Evolutionary conservation across 1,140 invertebrate genomes (phyloP).

Genomic region (Meteorus sp.): DNA sequence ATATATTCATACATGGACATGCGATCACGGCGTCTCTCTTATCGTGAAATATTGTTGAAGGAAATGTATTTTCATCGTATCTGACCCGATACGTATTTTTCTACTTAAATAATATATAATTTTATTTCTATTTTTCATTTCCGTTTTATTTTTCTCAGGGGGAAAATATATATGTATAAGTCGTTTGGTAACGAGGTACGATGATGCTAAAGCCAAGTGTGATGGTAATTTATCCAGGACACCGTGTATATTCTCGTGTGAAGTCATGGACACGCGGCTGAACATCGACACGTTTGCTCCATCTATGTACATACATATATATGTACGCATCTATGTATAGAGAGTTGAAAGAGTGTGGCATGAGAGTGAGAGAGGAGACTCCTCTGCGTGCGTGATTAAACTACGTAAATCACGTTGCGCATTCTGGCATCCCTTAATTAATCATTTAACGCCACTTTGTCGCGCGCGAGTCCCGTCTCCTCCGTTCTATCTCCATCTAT

Average conservation of each 20-base stretch:
- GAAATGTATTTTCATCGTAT: too few relatives aligned
- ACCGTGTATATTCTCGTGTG: constrained; percentile 3
- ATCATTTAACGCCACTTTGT: constrained; percentile 35
- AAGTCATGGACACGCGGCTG: background rate
- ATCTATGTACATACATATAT: constrained; percentile 3
- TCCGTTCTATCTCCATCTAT: background rate
- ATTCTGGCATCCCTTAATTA: constrained; percentile 26
- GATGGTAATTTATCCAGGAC: constrained; percentile 23
- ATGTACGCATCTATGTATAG: background rate
- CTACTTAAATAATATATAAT: too few relatives aligned
- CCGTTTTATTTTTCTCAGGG: too few relatives aligned
- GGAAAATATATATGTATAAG: too few relatives aligned
- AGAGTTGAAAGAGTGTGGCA: background rate
- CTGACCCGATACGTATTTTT: too few relatives aligned
- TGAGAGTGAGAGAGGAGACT: constrained; percentile 13
- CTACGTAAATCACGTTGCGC: constrained; percentile 25
- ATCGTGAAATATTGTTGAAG: too few relatives aligned
- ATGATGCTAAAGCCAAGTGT: background rate
- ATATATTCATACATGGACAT: too few relatives aligned
- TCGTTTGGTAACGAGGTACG: background rate
- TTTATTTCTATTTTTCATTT: too few relatives aligned
- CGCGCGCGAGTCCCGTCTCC: constrained; percentile 17
- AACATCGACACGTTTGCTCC: constrained; percentile 8
- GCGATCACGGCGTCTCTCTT: too few relatives aligned
- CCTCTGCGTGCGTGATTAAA: constrained; percentile 27